Base-by-base conservation (phyloP, 2,113 vertebrate genomes). In the Dromiciops gliroides region DNA sequence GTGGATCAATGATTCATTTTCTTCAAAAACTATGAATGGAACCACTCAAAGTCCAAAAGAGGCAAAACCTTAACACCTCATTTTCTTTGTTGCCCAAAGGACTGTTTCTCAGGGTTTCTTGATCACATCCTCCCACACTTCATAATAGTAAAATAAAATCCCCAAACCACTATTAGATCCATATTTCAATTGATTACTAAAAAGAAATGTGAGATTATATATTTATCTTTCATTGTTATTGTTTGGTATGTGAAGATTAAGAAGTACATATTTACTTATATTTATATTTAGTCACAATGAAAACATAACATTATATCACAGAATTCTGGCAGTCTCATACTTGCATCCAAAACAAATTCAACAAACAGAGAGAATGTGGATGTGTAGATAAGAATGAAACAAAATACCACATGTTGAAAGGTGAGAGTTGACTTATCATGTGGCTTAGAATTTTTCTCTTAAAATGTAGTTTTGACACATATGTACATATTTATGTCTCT, bases 301-400 rank as follows among this genome's bases (percentile, higher is more conserved):
- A 92, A 93, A 91, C 53, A 89, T 89, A 49, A 44, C 90, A 37
- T 91, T 94, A 93, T 90, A 31, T 83, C 52, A 95, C 93, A 94
- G 56, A 56, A 53, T 8, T 25, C 51, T 56, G 83, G 19, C 48
- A 51, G 50, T 83, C 91, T 90, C 31, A 90, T 51, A 83, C 75
- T 91, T 50, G 53, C 26, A 75, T 50, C 14, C 23, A 90, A 95
- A 92, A n/a, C 88, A 95, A 94, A 93, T 92, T 94, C 53, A 94
- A 89, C n/a, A 49, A 94, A 92, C 51, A 91, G 44, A 75, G 92
- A 95, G 19, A 16, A 92, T 49, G 83, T 93, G 91, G 25, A 93
- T 67, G 89, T 14, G 52, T 23, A 67, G 28, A 67, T 31, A 67
- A 67, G 52, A 95, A 83, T 48, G n/a, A 51, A 92, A 91, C 67